These are phyloP conservation scores for Echiichthys vipera DNA, from an alignment of 2,797 vertebrate species.

Conservation along the genomic window DNA sequence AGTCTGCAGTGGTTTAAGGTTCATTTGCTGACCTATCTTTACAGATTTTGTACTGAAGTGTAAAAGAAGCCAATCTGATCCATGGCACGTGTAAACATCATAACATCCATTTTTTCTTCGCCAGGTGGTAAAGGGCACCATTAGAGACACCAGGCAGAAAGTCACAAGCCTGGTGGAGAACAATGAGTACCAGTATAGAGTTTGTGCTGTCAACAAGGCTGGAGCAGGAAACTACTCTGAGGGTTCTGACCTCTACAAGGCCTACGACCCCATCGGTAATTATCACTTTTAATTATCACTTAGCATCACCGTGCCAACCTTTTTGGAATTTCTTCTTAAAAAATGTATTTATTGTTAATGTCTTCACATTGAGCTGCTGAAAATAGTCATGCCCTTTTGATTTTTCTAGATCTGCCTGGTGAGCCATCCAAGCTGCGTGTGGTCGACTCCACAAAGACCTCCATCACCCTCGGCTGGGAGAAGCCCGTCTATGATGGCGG, in stretches of 20 bases:
- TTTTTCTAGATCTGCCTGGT: slow-evolving; percentile 91
- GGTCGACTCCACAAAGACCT: slow-evolving; percentile 96
- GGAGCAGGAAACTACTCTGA: slow-evolving; percentile 95
- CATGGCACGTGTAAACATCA: neutral
- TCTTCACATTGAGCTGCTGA: neutral
- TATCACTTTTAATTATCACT: neutral
- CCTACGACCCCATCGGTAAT: slow-evolving; percentile 95
- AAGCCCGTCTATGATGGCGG: slow-evolving; percentile 96
- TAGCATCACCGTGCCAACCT: neutral
- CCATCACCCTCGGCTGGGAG: slow-evolving; percentile 95
- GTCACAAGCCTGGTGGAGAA: slow-evolving; percentile 91
- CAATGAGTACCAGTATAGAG: slow-evolving; percentile 95
- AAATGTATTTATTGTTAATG: neutral
- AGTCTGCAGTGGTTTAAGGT: slow-evolving; percentile 98
- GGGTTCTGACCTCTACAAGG: slow-evolving; percentile 93
- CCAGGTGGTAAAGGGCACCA: slow-evolving; percentile 92
- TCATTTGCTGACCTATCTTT: slow-evolving; percentile 16
- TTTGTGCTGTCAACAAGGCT: slow-evolving; percentile 96
- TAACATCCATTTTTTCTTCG: slow-evolving; percentile 1
- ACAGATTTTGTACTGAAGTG: neutral
- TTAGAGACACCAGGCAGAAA: slow-evolving; percentile 97
- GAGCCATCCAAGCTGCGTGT: slow-evolving; percentile 94
- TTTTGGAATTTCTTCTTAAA: neutral
- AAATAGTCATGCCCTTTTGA: neutral
- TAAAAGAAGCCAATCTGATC: neutral